Conservation (phyloP, 2,797 vertebrate species). For the Craterocephalus amniculus region DNA sequence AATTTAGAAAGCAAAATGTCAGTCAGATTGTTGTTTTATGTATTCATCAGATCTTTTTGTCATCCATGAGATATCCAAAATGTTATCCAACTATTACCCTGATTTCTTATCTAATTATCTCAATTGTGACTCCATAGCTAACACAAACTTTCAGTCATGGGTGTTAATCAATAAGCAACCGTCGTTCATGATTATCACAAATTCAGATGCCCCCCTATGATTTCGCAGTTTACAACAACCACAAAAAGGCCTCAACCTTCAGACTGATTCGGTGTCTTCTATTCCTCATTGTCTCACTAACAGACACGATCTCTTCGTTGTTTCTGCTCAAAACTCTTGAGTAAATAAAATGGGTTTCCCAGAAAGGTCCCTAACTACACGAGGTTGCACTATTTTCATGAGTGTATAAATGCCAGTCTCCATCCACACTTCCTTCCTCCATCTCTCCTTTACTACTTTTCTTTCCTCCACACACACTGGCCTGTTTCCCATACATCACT, state of each 20-base stretch:
- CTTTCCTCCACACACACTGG: conserved; percentile 18
- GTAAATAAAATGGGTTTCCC: conserved; percentile 55
- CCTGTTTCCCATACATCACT: conserved; percentile 29
- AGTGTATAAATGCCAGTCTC: conserved; percentile 27
- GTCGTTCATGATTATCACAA: conserved; percentile 45
- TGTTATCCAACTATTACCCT: not conserved
- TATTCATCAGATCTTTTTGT: conserved; percentile 1
- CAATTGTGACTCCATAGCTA: conserved; percentile 7
- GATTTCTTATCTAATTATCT: conserved; percentile 1
- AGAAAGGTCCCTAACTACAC: conserved; percentile 47
- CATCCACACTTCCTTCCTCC: conserved; percentile 34
- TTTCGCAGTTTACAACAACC: conserved; percentile 55
- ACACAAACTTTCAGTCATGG: conserved; percentile 7
- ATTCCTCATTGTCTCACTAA: conserved; percentile 56
- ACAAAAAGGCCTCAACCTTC: conserved; percentile 48
- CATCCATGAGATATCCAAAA: conserved; percentile 7
- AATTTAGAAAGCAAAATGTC: not conserved
- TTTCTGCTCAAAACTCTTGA: conserved; percentile 44
- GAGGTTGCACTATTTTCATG: conserved; percentile 43
- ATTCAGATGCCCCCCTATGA: conserved; percentile 32
- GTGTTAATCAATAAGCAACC: conserved; percentile 44
- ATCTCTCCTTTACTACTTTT: conserved; percentile 5
- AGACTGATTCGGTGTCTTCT: conserved; percentile 66
- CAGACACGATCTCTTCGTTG: conserved; percentile 40
- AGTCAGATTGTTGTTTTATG: not conserved